phyloP scores from a whole-genome alignment of 1,140 invertebrate genomes.

The Pachypeltis micranthus region DNA sequence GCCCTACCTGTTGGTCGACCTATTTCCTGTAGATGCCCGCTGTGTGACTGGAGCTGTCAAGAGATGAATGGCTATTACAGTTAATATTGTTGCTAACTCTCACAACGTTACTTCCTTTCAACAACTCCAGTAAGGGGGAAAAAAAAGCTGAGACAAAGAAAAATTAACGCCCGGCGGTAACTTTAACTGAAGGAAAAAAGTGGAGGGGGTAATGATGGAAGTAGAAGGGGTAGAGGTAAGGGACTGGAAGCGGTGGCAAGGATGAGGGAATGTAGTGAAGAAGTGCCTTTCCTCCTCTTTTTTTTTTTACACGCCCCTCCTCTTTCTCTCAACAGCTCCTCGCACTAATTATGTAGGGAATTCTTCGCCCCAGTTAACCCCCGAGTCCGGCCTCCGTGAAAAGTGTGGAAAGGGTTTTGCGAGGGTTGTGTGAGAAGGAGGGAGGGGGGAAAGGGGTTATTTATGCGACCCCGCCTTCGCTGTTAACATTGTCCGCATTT shows the following conservation, averaged over 20 bases:
- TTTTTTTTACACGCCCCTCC: background rate
- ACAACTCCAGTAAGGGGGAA: background rate
- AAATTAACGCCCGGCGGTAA: slow-evolving; percentile 4
- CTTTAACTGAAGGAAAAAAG: too few relatives aligned
- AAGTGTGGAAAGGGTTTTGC: background rate
- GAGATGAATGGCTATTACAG: too few relatives aligned
- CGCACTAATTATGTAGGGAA: slow-evolving; percentile 24
- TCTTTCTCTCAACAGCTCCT: slow-evolving; percentile 18
- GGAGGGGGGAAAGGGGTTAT: background rate
- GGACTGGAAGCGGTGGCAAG: too few relatives aligned
- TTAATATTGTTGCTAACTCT: too few relatives aligned
- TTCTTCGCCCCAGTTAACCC: slow-evolving; percentile 7
- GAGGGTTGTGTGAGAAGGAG: background rate
- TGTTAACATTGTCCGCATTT: slow-evolving; percentile 8
- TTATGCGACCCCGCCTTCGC: background rate
- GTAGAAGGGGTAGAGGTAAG: too few relatives aligned
- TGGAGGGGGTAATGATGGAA: too few relatives aligned
- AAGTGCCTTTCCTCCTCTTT: background rate
- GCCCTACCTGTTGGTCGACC: too few relatives aligned
- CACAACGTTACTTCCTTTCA: background rate
- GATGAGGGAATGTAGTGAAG: background rate
- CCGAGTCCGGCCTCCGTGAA: background rate
- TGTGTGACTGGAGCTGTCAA: too few relatives aligned
- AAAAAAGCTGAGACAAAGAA: background rate
- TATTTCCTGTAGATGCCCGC: too few relatives aligned